Evolutionary conservation across 2,888 invertebrate genomes (phyloP), one percentile per base, ranked within the genome.

Genomic region (Tetrapedia diversipes): DNA sequence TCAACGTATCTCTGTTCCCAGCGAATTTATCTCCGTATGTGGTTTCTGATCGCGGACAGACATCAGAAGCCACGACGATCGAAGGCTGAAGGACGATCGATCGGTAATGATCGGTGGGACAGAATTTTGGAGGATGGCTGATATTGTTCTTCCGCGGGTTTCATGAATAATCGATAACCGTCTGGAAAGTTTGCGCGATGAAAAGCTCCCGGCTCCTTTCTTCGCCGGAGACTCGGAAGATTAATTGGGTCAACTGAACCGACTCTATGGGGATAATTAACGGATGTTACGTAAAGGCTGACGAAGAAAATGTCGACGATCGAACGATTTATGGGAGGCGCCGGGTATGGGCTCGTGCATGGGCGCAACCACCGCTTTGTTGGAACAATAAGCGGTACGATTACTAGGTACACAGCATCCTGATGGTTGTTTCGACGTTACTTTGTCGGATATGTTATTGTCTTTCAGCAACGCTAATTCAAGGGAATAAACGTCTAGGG

Each of bases 161-260:
- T 54, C 53, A 70, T 56, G 76, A 76, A 53, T 60, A 60, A 69
- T 80, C 74, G 41, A 75, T 77, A 77, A 77, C 43, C 41, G 72
- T 59, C 45, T 56, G 16, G 54, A 69, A 68, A 67, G 77, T 83
- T 84, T 71, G 54, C 71, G 45, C 77, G 75, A 22, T 53, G 66
- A 63, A n/a, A n/a, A 41, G 32, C 32, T 10, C 32, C 19, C 39
- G n/a, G 11, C 45, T 70, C 81, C 81, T 83, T 83, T 79, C 83
- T 74, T 74, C 45, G 22, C 19, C 19, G 45, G 27, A 32, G 51
- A 24, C 45, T 63, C 57, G 41, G 56, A 54, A 57, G 74, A 84
- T 79, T 77, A 84, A 84, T 84, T 84, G 61, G 82, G 84, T 84
- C 80, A 70, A 14, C 41, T 41, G 53, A 77, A 57, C 57, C 71